Base-by-base conservation (phyloP, 2,888 invertebrate genomes). In the Mythimna pallens region DNA sequence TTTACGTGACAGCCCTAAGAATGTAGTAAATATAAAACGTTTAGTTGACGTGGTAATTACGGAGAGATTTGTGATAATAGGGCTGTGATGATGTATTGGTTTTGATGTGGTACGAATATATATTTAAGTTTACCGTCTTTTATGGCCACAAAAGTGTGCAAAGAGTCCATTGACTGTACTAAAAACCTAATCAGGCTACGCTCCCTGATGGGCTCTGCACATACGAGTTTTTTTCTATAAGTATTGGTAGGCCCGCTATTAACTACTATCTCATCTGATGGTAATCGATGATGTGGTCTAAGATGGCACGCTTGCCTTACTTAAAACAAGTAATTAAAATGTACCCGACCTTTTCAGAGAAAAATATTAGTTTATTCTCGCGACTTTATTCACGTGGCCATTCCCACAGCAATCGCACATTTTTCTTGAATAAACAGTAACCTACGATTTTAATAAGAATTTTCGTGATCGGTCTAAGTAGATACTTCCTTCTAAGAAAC, bases 1-100 rank as follows among this genome's bases (percentile, higher is more conserved):
- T 92, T 92, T 91, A 93, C 93, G 91, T 92, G 90, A 86, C 86
- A 80, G 65, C 80, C 72, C 83, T 87, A 85, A 82, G 71, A 83
- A 78, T 79, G 22, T 76, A 72, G 57, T 76, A 52, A 73, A 63
- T 77, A 30, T 9, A 58, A 58, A 83, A 67, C 64, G 73, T 76
- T 83, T 78, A 78, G 76, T 72, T 80, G 80, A 77, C 70, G 70
- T 80, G 65, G 65, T 78, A 72, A 80, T 80, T 79, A 71, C 62
- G 9, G 59, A 59, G 62, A 72, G 67, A 65, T 81, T 80, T 72
- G 68, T 68, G 61, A 22, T 66, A 47, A 70, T 54, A 22, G 10
- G 14, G 6, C 1, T 6, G 34, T 52, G 43, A 36, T 52, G 43
- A 36, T 30, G 57, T 58, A 36, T 54, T 74, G 40, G 55, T 57